Base-by-base conservation (phyloP, 2,888 invertebrate species). In the Stenurella melanura region DNA sequence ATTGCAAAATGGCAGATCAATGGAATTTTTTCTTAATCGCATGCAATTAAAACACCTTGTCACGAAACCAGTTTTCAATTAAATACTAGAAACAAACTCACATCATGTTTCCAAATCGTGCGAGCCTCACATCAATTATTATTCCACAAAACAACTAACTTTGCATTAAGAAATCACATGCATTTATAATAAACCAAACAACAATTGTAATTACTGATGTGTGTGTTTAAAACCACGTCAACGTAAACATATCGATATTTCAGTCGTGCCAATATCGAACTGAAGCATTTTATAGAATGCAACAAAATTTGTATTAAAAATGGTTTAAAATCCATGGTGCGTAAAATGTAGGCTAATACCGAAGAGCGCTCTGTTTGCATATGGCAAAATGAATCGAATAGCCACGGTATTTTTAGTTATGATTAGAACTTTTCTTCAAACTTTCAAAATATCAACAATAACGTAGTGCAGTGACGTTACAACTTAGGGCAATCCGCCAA, bases 341-440 rank as follows among this genome's bases (percentile, higher is more conserved):
- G 74, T 72, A 79, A 81, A 77, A 81, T 76, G 60, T 81, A 70
- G 81, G 79, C 79, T 78, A 78, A 60, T 58, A 19, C 42, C 54
- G 64, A 58, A 70, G 71, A 61, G 57, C 73, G 56, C 57, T 73
- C 73, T 38, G 73, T 71, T 74, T 68, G 38, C 56, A 30, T 67
- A 34, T 6, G 19, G 63, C 21, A 17, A 42, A 54, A 38, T 17
- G 42, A 57, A 18, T 1, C 11, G 12, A 12, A 38, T 42, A 50
- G 19, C 15, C 6, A 12, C 18, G 1, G 18, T 57, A 21, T 58
- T 58, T 58, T 21, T 57, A 15, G 58, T 4, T 19, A 3, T 58
- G 58, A 58, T 58, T 58, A 21, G 21, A 58, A 58, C 11, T 10
- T 19, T n/a, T 68, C 61, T 15, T 42, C 15, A 42, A 42, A 21